These are phyloP conservation scores for Caenorhabditis virilis DNA, from an alignment of 2,888 invertebrate species.

Conservation along the genomic window DNA sequence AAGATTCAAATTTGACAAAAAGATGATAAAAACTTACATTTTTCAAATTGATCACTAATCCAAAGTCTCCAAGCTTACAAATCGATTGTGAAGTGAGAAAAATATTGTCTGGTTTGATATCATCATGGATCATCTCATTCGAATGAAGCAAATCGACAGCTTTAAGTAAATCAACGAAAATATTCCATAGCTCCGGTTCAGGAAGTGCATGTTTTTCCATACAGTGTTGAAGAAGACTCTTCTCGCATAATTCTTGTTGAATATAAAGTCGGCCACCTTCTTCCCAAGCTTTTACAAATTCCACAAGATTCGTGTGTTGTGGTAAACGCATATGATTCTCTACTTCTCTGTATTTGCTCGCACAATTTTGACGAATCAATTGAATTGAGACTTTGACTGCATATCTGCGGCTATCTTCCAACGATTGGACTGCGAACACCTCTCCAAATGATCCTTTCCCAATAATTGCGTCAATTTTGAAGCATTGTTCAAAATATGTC, in stretches of 20 bases:
- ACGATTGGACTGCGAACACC: constrained; percentile 77
- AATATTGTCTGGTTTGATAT: constrained; percentile 81
- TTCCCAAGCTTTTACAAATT: constrained; percentile 79
- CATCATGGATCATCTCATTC: constrained; percentile 77
- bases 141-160: constrained; percentile 77
- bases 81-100: constrained; percentile 75
- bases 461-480: constrained; percentile 74
- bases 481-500: constrained; percentile 78
- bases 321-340: constrained; percentile 79
- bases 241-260: constrained; percentile 76
- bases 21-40: constrained; percentile 51
- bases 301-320: constrained; percentile 76
- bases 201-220: constrained; percentile 74
- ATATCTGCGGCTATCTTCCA: constrained; percentile 76
- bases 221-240: constrained; percentile 74
- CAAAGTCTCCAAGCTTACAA: constrained; percentile 81
- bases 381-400: constrained; percentile 76
- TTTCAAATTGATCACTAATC: constrained; percentile 76
- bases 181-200: constrained; percentile 76
- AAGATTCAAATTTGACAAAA: background rate
- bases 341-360: constrained; percentile 58
- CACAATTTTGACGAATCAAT: constrained; percentile 43
- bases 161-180: constrained; percentile 75
- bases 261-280: constrained; percentile 70
- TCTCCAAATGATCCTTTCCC: constrained; percentile 81